Evolutionary conservation across 2,113 vertebrate genomes (phyloP).

Genomic region (Eublepharis macularius): DNA sequence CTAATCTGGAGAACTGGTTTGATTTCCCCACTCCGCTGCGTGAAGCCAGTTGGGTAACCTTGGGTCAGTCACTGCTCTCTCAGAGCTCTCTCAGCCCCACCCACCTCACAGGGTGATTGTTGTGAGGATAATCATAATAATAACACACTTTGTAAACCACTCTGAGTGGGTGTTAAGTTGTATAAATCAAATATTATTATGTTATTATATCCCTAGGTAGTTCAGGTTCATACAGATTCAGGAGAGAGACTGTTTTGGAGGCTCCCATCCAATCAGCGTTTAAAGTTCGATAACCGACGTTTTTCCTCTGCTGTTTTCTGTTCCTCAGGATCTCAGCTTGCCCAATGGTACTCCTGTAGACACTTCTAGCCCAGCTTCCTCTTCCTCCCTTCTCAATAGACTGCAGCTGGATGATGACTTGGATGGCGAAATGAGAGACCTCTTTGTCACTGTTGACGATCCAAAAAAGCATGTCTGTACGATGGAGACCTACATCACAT

Average conservation of each 20-base stretch:
- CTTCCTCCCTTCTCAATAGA: conserved; percentile 90
- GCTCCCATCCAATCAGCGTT: not conserved
- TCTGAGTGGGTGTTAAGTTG: no score
- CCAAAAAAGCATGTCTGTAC: conserved; percentile 97
- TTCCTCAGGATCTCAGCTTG: conserved; percentile 81
- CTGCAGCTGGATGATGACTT: conserved; percentile 92
- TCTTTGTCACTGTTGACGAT: conserved; percentile 96
- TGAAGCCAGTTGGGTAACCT: no score
- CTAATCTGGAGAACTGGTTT: no score
- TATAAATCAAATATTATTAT: no score
- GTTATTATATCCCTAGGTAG: no score
- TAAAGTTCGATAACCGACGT: not conserved
- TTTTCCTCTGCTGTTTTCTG: not conserved
- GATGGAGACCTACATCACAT: conserved; percentile 98
- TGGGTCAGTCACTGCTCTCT: no score
- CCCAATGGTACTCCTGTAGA: conserved; percentile 92
- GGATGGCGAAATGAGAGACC: conserved; percentile 90
- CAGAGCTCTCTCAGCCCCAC: no score
- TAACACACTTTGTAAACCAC: no score
- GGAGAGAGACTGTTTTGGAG: not conserved
- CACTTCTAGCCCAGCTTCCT: conserved; percentile 90
- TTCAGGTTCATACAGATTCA: not conserved
- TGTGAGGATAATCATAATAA: no score
- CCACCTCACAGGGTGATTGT: no score
- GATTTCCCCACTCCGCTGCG: no score